phyloP scores from a whole-genome alignment of 2,797 vertebrate genomes.

The Apodemus agrarius region DNA sequence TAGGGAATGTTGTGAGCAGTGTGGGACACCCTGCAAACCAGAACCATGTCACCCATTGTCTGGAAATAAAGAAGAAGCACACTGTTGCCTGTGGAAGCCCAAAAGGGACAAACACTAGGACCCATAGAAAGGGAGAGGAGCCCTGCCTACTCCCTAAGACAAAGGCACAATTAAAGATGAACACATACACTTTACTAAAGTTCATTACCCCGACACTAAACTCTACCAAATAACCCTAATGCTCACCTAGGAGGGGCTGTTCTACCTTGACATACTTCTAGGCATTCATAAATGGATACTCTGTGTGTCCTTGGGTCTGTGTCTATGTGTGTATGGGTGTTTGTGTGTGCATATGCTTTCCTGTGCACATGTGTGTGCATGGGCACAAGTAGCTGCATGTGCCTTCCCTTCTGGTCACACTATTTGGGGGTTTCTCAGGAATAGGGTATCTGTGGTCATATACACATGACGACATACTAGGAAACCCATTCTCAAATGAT shows the following conservation, averaged over 20 bases:
- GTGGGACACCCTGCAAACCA: neutral
- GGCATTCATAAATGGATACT: no score
- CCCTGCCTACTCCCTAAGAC: no score
- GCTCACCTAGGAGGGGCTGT: no score
- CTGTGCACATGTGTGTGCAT: neutral
- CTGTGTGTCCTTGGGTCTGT: no score
- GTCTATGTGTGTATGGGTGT: no score
- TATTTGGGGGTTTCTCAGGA: no score
- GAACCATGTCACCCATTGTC: accelerated
- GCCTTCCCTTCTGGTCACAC: neutral
- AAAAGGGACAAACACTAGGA: neutral
- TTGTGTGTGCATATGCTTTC: neutral
- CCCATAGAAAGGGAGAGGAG: neutral
- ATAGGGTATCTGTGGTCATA: neutral
- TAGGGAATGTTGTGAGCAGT: neutral
- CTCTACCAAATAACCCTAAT: no score
- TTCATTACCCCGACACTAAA: no score
- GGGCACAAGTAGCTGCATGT: neutral
- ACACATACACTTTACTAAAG: no score
- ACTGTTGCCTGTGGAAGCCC: neutral
- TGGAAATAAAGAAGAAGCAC: neutral
- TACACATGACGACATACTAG: neutral
- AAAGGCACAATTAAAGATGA: no score
- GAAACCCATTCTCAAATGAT: neutral
- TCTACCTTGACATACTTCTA: no score